Evolutionary conservation across 2,888 invertebrate species (phyloP).

Genomic region (Chironomus riparius): DNA sequence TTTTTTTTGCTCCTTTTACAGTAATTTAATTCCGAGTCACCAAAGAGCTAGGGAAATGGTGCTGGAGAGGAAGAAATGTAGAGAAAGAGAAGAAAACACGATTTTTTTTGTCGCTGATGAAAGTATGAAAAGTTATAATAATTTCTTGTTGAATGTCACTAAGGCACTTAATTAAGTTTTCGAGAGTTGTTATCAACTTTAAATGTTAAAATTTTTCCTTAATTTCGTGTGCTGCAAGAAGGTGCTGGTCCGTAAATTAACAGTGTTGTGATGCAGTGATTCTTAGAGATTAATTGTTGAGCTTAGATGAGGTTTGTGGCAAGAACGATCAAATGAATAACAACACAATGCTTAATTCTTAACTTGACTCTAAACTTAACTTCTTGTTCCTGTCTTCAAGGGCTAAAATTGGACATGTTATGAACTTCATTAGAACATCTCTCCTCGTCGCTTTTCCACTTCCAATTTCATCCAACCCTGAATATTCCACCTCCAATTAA

Average conservation of each 20-base stretch:
- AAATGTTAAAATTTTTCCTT: not conserved
- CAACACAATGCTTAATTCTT: too few species aligned
- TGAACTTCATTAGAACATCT: too few species aligned
- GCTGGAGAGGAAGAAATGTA: not conserved
- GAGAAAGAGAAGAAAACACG: not conserved
- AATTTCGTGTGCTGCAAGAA: not conserved
- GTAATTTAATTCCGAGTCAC: slow-evolving; percentile 23
- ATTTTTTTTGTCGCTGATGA: slow-evolving; percentile 1
- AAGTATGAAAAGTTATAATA: slow-evolving; percentile 19
- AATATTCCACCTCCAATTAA: too few species aligned
- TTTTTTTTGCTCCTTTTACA: not conserved
- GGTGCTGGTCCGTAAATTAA: not conserved
- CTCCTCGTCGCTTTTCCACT: too few species aligned
- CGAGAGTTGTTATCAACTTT: slow-evolving; percentile 14
- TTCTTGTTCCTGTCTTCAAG: too few species aligned
- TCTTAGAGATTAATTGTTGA: too few species aligned
- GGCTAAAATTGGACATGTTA: too few species aligned
- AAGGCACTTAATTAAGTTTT: slow-evolving; percentile 24
- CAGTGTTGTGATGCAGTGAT: not conserved
- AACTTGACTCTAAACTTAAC: too few species aligned
- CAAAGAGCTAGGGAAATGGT: slow-evolving; percentile 2
- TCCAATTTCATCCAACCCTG: not conserved
- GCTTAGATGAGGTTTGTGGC: too few species aligned
- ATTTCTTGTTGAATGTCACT: slow-evolving; percentile 17
- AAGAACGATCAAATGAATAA: too few species aligned